These are phyloP conservation scores for Paracanthobrama guichenoti DNA, from an alignment of 2,113 vertebrate genomes.

Conservation along the genomic window DNA sequence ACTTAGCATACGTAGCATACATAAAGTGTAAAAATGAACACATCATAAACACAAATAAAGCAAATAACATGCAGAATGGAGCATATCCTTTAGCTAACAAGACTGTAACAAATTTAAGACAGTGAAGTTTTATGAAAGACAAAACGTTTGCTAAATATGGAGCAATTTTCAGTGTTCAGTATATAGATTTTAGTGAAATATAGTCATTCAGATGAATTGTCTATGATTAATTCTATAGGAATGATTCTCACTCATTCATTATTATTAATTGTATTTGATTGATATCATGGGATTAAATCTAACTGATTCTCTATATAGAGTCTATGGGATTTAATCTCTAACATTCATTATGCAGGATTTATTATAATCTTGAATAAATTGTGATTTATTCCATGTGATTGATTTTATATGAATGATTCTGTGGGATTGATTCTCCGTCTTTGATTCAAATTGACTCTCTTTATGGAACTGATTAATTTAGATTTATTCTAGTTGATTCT, in stretches of 20 bases:
- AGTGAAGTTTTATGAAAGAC: background rate
- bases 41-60: background rate
- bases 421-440: background rate
- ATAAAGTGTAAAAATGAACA: background rate
- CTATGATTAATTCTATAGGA: background rate
- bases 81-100: background rate
- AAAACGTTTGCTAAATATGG: background rate
- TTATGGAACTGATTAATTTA: background rate
- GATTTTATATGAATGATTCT: background rate
- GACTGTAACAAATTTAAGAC: background rate
- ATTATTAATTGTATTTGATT: background rate
- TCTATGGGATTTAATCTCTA: background rate
- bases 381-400: background rate
- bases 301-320: background rate
- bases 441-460: background rate
- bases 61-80: background rate
- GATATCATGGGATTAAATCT: background rate
- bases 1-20: background rate
- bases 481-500: background rate
- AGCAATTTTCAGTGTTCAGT: background rate
- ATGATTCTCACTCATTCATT: background rate
- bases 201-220: background rate
- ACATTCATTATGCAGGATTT: background rate
- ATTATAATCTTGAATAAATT: background rate
- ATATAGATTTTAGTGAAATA: background rate